Percentiles rank a stretch among this genome's conserved stretches.
These are phyloP conservation scores for Sinocyclocheilus anophthalmus DNA, from an alignment of 2,113 vertebrate genomes.

Conservation along the genomic window DNA sequence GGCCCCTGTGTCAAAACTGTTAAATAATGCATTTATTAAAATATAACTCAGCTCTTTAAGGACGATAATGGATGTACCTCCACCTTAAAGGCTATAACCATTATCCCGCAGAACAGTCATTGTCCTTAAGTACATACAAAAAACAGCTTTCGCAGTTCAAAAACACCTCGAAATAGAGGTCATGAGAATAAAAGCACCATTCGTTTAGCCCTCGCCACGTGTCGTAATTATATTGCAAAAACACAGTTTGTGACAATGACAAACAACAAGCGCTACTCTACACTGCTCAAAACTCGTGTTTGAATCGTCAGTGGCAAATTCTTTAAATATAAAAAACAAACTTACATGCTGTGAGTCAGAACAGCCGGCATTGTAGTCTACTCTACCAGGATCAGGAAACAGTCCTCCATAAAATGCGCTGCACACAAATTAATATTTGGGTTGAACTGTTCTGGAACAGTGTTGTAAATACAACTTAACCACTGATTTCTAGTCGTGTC, in stretches of 20 bases:
- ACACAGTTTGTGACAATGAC: not conserved
- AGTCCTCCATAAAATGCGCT: too few species aligned
- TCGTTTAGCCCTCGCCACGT: not conserved
- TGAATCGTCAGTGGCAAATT: too few species aligned
- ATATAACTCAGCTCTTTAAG: constrained; percentile 68
- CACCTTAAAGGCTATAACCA: constrained; percentile 37
- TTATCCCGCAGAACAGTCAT: constrained; percentile 34
- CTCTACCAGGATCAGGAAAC: too few species aligned
- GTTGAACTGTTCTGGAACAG: too few species aligned
- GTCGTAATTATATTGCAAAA: not conserved
- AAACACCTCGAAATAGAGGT: constrained; percentile 5
- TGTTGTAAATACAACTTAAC: too few species aligned
- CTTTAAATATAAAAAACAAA: too few species aligned
- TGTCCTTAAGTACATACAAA: constrained; percentile 31
- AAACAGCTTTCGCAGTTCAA: not conserved
- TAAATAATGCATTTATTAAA: constrained; percentile 75
- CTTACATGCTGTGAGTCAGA: too few species aligned
- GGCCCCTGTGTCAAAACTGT: constrained; percentile 73
- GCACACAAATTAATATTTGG: too few species aligned
- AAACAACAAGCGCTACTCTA: too few species aligned
- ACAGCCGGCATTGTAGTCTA: too few species aligned
- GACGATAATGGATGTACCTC: constrained; percentile 47
- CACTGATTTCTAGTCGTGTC: too few species aligned
- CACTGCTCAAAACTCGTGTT: too few species aligned
- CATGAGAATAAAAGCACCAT: not conserved